Evolutionary conservation across 2,797 vertebrate species (phyloP), one percentile per base, ranked within the genome.

Genomic region (Spinus olivaceus): DNA sequence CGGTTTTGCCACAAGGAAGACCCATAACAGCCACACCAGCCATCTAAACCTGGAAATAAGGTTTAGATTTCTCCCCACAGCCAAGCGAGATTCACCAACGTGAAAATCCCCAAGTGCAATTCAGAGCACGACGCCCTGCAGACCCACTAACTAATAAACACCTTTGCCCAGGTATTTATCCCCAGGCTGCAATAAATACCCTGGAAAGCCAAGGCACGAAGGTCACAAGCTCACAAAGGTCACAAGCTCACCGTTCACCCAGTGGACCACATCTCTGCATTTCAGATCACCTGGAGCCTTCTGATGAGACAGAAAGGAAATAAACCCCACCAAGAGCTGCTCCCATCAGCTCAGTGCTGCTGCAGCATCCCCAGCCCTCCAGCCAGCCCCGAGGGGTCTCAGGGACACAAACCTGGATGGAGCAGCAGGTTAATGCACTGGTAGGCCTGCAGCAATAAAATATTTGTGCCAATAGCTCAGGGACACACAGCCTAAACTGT

Each of bases 251-350:
- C 71, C 63, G 37, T 50, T 51, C 88, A 88, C 63, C 66, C 81
- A 74, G 84, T n/a, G 44, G 73, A 79, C 33, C 59, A 24, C 20
- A 88, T 66, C 86, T 81, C 59, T 94, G 54, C 73, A 53, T 74
- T 86, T 76, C 73, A 66, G 63, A 53, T 70, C 5, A 70, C 21
- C 67, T 12, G 2, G 54, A 69, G 91, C 17, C 60, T n/a, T 73
- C 50, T 88, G 90, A 90, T 64, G 70, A 81, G 92, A 53, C 63
- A 41, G 39, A 59, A 65, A 54, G 46, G 61, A 83, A 54, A 79
- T 42, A 64, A 80, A 10, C 18, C 59, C 20, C 7, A 8, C 64
- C 91, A 63, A 76, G 59, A 54, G 25, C 33, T 6, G 32, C n/a
- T 83, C 17, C 66, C 35, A 37, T 59, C 57, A 88, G 63, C 56